Percentiles rank a stretch among this genome's conserved stretches.
Evolutionary conservation across 2,797 vertebrate genomes (phyloP).

Genomic region (Squalus acanthias): DNA sequence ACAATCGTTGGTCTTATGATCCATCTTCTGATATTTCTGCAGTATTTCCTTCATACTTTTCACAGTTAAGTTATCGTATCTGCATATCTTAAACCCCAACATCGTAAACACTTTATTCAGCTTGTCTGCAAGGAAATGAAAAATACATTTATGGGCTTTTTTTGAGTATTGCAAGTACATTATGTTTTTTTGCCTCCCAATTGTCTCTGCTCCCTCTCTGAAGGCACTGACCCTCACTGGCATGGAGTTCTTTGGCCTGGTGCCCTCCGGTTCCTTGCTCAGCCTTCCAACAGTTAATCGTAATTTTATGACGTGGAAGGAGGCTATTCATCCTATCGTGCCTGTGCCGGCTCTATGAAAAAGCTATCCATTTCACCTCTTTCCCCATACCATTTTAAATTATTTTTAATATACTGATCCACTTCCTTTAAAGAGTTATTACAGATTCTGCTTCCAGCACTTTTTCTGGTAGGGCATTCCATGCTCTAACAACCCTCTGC

Average conservation of each 20-base stretch:
- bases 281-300: background rate
- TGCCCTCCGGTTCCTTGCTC: background rate
- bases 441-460: too few relatives aligned
- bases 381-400: background rate
- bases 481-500: too few relatives aligned
- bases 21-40: background rate
- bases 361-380: background rate
- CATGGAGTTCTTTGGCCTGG: background rate
- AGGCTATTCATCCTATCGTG: background rate
- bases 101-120: background rate
- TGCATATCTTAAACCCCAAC: background rate
- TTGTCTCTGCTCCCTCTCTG: background rate
- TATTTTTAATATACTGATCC: background rate
- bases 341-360: background rate
- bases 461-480: too few relatives aligned
- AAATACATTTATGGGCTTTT: background rate
- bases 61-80: background rate
- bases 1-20: background rate
- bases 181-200: background rate
- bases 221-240: background rate
- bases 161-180: background rate
- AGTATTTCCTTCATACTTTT: background rate
- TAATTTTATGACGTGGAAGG: background rate
- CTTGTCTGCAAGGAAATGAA: background rate
- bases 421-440: background rate